phyloP scores from a whole-genome alignment of 2,797 vertebrate species.

The Pseudochaenichthys georgianus region DNA sequence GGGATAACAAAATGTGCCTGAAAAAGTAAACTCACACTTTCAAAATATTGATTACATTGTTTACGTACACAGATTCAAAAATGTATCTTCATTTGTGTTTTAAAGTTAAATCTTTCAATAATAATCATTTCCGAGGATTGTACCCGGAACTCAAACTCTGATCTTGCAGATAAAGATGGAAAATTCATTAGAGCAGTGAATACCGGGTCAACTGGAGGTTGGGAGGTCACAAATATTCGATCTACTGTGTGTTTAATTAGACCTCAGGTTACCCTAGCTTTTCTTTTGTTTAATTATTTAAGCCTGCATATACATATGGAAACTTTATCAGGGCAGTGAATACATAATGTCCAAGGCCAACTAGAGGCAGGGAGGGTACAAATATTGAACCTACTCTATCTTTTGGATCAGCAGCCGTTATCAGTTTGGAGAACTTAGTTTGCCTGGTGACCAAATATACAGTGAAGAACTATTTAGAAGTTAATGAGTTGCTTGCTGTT shows the following conservation, averaged over 20 bases:
- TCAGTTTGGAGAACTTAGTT: slow-evolving; percentile 1
- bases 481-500: slow-evolving; percentile 18
- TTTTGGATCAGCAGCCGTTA: slow-evolving; percentile 17
- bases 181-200: slow-evolving; percentile 22
- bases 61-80: background rate
- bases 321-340: slow-evolving; percentile 35
- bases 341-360: background rate
- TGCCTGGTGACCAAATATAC: slow-evolving; percentile 26
- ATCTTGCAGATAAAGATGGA: slow-evolving; percentile 11
- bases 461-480: slow-evolving; percentile 12
- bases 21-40: background rate
- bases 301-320: slow-evolving; percentile 43
- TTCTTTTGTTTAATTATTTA: slow-evolving; percentile 44
- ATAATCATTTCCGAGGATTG: background rate
- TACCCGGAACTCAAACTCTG: background rate
- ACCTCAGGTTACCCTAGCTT: slow-evolving; percentile 26
- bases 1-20: background rate
- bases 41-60: background rate
- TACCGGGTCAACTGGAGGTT: slow-evolving; percentile 10
- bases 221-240: slow-evolving; percentile 37
- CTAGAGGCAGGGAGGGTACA: background rate
- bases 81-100: background rate
- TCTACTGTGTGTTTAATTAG: slow-evolving; percentile 18
- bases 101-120: background rate
- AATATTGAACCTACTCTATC: slow-evolving; percentile 22